phyloP scores from a whole-genome alignment of 1,140 invertebrate genomes.

The Prorops nasuta region DNA sequence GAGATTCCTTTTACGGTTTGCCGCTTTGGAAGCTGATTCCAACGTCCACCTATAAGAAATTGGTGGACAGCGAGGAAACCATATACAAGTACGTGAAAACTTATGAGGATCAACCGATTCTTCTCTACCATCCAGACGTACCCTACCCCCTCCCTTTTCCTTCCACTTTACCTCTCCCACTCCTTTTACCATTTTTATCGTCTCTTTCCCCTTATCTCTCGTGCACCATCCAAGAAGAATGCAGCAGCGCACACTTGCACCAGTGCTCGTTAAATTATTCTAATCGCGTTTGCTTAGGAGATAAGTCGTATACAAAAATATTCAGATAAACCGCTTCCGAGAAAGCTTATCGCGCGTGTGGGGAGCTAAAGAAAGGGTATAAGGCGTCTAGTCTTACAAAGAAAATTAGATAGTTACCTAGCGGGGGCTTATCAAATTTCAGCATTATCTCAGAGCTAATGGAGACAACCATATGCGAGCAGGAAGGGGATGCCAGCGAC shows the following conservation, averaged over 20 bases:
- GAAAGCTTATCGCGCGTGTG: too few species aligned
- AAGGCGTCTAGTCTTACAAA: too few species aligned
- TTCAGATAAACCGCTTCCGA: too few species aligned
- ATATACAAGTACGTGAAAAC: constrained; percentile 66
- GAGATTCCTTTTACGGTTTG: constrained; percentile 79
- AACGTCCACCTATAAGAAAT: constrained; percentile 69
- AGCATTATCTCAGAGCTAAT: constrained; percentile 79
- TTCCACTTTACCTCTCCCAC: background rate
- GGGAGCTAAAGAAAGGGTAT: too few species aligned
- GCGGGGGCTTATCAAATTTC: constrained; percentile 7
- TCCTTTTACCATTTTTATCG: constrained; percentile 3
- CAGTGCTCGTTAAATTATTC: too few species aligned
- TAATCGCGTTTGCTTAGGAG: too few species aligned
- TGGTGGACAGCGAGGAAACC: constrained; percentile 72
- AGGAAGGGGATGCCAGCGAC: constrained; percentile 51
- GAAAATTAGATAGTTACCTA: too few species aligned
- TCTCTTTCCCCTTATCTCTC: too few species aligned
- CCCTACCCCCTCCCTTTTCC: constrained; percentile 3
- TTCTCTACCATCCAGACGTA: too few species aligned
- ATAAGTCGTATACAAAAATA: too few species aligned
- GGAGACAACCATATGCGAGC: constrained; percentile 60
- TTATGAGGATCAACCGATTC: constrained; percentile 5
- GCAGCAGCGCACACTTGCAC: too few species aligned
- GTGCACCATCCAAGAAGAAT: too few species aligned
- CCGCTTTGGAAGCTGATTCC: constrained; percentile 81